These are phyloP conservation scores for Conger conger DNA, from an alignment of 2,113 vertebrate species.

Conservation along the genomic window DNA sequence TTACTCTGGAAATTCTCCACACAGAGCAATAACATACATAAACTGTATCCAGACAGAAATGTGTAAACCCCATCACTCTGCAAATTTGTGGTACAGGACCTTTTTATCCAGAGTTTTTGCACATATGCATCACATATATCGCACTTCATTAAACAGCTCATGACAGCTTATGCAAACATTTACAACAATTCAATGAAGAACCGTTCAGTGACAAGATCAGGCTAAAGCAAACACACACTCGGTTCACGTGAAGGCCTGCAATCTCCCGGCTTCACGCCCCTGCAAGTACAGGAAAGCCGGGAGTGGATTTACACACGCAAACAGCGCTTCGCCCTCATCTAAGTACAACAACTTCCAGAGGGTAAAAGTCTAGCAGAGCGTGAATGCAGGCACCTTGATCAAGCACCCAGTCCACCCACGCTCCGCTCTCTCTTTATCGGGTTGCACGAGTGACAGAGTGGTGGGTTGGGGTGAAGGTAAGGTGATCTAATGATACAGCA, in stretches of 20 bases:
- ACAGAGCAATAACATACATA: neutral
- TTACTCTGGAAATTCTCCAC: neutral
- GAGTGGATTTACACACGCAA: neutral
- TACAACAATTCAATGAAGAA: conserved; percentile 12
- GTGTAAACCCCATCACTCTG: neutral
- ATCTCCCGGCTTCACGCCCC: conserved; percentile 1
- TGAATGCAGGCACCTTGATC: neutral
- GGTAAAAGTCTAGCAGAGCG: neutral
- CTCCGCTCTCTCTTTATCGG: neutral
- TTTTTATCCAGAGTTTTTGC: neutral
- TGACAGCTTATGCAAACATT: conserved; percentile 23
- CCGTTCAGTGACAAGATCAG: conserved; percentile 20
- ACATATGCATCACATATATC: neutral
- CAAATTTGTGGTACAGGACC: neutral
- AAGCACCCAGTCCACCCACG: neutral
- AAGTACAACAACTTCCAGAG: neutral
- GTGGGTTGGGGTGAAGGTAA: neutral
- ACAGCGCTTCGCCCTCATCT: neutral
- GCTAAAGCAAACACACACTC: conserved; percentile 13
- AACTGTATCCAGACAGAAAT: neutral
- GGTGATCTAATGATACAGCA: neutral
- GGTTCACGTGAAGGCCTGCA: conserved; percentile 1
- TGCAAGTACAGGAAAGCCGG: neutral
- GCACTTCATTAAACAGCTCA: conserved; percentile 2
- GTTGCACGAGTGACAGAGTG: neutral